These are phyloP conservation scores for Euplagia quadripunctaria DNA, from an alignment of 2,888 invertebrate genomes.

Conservation along the genomic window DNA sequence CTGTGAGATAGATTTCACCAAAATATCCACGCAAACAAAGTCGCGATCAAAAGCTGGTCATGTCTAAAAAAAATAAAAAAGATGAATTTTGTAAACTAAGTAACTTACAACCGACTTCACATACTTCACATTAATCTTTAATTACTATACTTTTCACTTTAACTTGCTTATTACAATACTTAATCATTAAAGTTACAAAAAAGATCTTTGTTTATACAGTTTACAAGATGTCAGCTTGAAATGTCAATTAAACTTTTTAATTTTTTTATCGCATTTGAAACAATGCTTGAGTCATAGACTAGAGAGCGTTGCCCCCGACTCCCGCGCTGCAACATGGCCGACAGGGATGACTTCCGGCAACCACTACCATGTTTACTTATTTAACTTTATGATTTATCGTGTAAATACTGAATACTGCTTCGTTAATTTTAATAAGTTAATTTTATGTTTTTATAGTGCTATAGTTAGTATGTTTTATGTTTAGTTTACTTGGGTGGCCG, in stretches of 20 bases:
- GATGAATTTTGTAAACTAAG: background rate
- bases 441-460: conserved; percentile 29
- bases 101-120: background rate
- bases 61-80: no score
- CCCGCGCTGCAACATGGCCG: conserved; percentile 70
- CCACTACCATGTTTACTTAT: conserved; percentile 51
- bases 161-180: background rate
- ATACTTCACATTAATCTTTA: background rate
- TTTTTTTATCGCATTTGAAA: conserved; percentile 45
- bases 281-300: conserved; percentile 72
- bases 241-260: conserved; percentile 33
- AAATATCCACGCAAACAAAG: no score
- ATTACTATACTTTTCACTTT: background rate
- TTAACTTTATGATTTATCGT: conserved; percentile 48
- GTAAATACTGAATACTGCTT: conserved; percentile 24
- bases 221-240: conserved; percentile 14
- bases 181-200: background rate
- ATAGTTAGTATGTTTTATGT: conserved; percentile 6
- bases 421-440: conserved; percentile 29
- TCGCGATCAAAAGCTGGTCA: no score
- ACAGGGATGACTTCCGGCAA: conserved; percentile 61
- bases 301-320: conserved; percentile 76
- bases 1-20: no score
- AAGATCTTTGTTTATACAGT: background rate
- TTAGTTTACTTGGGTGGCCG: background rate